Conservation (phyloP, 2,888 invertebrate species). For the Coecobrya sp. region DNA sequence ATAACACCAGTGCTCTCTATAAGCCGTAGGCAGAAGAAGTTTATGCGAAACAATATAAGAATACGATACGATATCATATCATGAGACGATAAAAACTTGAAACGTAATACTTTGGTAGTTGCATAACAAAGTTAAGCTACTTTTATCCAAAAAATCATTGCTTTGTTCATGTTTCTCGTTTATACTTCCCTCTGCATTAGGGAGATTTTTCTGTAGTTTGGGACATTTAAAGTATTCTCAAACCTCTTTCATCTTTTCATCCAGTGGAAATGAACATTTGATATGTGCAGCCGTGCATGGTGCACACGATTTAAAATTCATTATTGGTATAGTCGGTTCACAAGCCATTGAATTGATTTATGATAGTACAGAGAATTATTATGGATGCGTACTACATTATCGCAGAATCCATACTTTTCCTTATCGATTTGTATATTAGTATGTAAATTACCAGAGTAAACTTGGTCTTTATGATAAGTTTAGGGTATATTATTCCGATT, state of each 20-base stretch:
- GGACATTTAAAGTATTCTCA: conserved; percentile 18
- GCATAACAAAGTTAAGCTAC: background rate
- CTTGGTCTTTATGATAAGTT: too few species aligned
- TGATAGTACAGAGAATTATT: too few species aligned
- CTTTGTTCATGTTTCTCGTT: conserved; percentile 8
- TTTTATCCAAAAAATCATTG: conserved; percentile 8
- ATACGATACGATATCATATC: background rate
- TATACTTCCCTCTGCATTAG: background rate
- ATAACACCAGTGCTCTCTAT: too few species aligned
- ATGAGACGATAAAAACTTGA: background rate
- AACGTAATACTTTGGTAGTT: background rate
- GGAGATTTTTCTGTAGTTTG: conserved; percentile 25
- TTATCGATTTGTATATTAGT: too few species aligned
- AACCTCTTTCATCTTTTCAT: background rate
- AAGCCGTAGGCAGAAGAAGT: background rate
- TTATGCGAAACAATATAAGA: background rate
- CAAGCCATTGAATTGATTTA: too few species aligned
- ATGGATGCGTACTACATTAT: too few species aligned
- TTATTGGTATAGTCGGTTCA: too few species aligned
- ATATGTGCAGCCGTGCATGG: conserved; percentile 37
- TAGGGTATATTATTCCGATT: too few species aligned
- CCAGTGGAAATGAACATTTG: conserved; percentile 26
- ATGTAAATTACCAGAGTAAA: too few species aligned
- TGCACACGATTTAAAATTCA: too few species aligned
- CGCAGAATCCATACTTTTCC: too few species aligned